These are phyloP conservation scores for Gymnoscopelus braueri DNA, from an alignment of 2,797 vertebrate genomes.

Conservation along the genomic window DNA sequence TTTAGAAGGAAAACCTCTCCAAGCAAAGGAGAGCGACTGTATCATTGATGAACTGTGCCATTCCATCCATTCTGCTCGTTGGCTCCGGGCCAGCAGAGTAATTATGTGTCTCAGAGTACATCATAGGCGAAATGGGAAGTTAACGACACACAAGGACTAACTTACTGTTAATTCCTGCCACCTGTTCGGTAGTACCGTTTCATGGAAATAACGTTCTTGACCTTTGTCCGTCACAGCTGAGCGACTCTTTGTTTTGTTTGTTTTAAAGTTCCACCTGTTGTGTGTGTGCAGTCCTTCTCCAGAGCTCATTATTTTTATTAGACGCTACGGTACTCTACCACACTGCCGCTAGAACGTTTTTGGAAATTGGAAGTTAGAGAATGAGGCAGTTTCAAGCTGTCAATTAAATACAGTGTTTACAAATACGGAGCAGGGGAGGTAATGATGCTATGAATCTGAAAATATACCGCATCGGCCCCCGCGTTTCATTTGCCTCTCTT, in stretches of 20 bases:
- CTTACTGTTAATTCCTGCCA: constrained; percentile 38
- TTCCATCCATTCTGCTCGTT: constrained; percentile 14
- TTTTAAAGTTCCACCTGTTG: too few relatives aligned
- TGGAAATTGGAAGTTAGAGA: too few relatives aligned
- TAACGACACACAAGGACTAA: constrained; percentile 14
- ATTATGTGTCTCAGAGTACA: constrained; percentile 37
- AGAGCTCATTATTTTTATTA: too few relatives aligned
- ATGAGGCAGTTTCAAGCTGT: too few relatives aligned
- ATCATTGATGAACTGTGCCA: constrained; percentile 3
- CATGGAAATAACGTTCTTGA: constrained; percentile 14
- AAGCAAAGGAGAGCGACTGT: neutral
- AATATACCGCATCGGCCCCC: too few relatives aligned
- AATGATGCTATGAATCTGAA: too few relatives aligned
- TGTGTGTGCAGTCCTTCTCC: too few relatives aligned
- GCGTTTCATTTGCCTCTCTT: constrained; percentile 11
- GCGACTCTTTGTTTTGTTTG: neutral
- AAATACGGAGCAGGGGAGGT: too few relatives aligned
- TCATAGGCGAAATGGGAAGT: constrained; percentile 17
- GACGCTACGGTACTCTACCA: too few relatives aligned
- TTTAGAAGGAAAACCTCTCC: neutral
- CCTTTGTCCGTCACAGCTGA: constrained; percentile 34
- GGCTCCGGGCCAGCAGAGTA: constrained; percentile 8
- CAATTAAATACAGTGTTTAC: too few relatives aligned
- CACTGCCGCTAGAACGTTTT: too few relatives aligned
- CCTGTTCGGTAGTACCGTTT: constrained; percentile 30